A percentile compares a stretch with the other conserved stretches of the same genome.
Evolutionary conservation across 2,888 invertebrate genomes (phyloP).

Genomic region (Lepidocyrtoides sp.): DNA sequence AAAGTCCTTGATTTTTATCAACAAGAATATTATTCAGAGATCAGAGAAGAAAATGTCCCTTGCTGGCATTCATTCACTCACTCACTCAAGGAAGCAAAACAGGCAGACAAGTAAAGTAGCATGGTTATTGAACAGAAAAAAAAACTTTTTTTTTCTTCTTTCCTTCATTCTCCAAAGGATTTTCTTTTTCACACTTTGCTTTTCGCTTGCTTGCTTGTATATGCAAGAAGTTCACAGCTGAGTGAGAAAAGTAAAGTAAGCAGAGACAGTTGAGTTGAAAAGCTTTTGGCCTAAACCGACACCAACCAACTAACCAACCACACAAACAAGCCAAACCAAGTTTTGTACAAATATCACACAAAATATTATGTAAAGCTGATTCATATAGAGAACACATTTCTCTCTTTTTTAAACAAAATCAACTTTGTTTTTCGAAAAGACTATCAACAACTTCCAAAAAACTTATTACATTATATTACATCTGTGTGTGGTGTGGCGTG

Average conservation of each 20-base stretch:
- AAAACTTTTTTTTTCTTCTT: conserved; percentile 14
- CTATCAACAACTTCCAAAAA: conserved; percentile 12
- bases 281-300: neutral
- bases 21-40: conserved; percentile 45
- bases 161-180: neutral
- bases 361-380: neutral
- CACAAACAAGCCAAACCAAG: neutral
- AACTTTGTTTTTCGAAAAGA: conserved; percentile 26
- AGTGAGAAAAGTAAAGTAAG: conserved; percentile 44
- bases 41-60: conserved; percentile 15
- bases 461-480: neutral
- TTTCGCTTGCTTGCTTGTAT: no score
- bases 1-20: conserved; percentile 50
- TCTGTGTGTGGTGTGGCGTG: conserved; percentile 1
- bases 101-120: neutral
- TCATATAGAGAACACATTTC: neutral
- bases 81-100: neutral
- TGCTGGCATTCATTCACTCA: conserved; percentile 36
- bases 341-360: neutral
- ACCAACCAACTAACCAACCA: neutral
- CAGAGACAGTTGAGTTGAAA: conserved; percentile 33
- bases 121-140: neutral
- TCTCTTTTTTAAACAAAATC: neutral
- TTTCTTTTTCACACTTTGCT: conserved; percentile 56
- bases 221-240: conserved; percentile 38